Evolutionary conservation across 1,140 invertebrate genomes (phyloP), one percentile per base, ranked within the genome.

Genomic region (Drosophila sproati): DNA sequence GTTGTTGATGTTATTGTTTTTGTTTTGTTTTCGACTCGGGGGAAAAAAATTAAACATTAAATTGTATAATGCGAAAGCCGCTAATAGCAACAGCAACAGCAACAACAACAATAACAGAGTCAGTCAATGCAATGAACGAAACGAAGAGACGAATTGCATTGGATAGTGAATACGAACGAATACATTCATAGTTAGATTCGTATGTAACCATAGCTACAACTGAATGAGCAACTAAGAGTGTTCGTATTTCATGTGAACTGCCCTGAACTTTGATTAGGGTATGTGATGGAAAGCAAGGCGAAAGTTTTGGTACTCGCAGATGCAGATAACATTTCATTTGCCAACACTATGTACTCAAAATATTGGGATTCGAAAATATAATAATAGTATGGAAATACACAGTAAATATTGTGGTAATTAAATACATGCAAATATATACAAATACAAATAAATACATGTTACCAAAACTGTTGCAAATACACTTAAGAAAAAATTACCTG

Each of bases 61-160:
- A 89, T 88, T 78, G 85, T 88, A 89, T 88, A 88, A 88, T 88
- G 83, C 83, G 71, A 88, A 88, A 83, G 85, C 85, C 77, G 86
- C 85, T 85, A 88, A 85, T 89, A 83, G 80, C 71, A 67, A 61
- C 63, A 70, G n/a, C 55, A 73, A 48, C 59, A 61, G 43, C 5
- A 43, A 34, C 41, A 41, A 47, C 29, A 57, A 50, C 31, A 59
- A 45, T 50, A 57, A n/a, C 37, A 56, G 48, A 68, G 70, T 64
- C 55, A 82, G 70, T n/a, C 39, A 77, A 87, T 77, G 72, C 79
- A 86, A 77, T 68, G 83, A 88, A 88, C 85, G 80, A 77, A 83
- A 88, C 70, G 69, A 78, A 71, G 48, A 74, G 68, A 68, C 67
- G 76, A 88, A 87, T 71, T 80, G 85, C 74, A 89, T 81, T 89